Conservation (phyloP, 1,140 invertebrate genomes). For the Leptoteleia sp. region DNA sequence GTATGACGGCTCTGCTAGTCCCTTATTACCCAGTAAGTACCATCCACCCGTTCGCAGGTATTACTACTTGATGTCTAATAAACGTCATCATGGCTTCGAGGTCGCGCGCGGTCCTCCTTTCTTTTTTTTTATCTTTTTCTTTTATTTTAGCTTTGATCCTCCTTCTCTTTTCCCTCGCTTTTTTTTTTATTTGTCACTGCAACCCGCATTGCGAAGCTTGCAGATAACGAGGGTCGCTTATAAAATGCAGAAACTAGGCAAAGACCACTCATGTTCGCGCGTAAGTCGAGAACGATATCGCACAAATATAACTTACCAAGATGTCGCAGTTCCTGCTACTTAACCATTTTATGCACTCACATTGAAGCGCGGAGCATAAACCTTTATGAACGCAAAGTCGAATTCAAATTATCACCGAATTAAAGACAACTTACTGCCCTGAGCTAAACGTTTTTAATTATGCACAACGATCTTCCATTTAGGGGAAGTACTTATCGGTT, state of each 20-base stretch:
- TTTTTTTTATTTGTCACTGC: conserved; percentile 46
- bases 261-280: conserved; percentile 44
- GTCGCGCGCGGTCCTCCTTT: not conserved
- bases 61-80: conserved; percentile 82
- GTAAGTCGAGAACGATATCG: conserved; percentile 48
- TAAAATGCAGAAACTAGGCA: conserved; percentile 56
- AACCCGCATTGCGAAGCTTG: conserved; percentile 48
- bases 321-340: conserved; percentile 42
- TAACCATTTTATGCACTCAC: conserved; percentile 45
- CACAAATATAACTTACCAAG: conserved; percentile 47
- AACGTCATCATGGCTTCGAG: conserved; percentile 74
- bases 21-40: conserved; percentile 77
- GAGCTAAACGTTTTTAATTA: conserved; percentile 23
- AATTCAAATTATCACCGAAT: conserved; percentile 25
- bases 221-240: conserved; percentile 64
- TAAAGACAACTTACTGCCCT: not conserved
- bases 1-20: conserved; percentile 77
- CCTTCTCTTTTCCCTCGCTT: conserved; percentile 3
- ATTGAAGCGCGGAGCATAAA: conserved; percentile 14
- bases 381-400: conserved; percentile 14
- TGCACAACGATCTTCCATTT: not conserved
- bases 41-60: conserved; percentile 75
- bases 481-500: too few species aligned
- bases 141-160: too few species aligned
- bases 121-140: too few species aligned